These are phyloP conservation scores for Acrobasis consociella DNA, from an alignment of 2,888 invertebrate genomes.

Conservation along the genomic window DNA sequence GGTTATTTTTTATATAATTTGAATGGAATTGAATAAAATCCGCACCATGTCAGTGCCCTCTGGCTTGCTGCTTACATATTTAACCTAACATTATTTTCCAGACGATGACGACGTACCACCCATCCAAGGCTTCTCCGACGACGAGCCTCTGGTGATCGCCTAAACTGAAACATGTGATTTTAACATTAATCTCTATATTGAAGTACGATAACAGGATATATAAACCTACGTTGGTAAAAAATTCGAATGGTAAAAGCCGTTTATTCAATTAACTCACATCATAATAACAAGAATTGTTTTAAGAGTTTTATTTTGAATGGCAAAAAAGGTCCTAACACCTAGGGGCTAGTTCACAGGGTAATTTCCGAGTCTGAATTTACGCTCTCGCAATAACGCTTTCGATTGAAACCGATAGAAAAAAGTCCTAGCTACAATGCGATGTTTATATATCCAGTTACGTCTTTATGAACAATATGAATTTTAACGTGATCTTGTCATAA, in stretches of 20 bases:
- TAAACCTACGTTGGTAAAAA: neutral
- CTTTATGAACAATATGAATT: conserved; percentile 32
- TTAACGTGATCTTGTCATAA: conserved; percentile 61
- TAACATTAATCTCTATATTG: conserved; percentile 3
- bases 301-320: too few species aligned
- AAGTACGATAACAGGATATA: neutral
- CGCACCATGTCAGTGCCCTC: neutral
- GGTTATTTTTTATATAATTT: too few species aligned
- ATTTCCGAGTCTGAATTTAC: too few species aligned
- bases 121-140: conserved; percentile 95
- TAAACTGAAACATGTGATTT: conserved; percentile 72
- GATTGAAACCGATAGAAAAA: neutral
- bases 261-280: too few species aligned
- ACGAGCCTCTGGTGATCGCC: conserved; percentile 96
- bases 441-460: neutral
- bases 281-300: too few species aligned
- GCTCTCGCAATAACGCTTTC: too few species aligned
- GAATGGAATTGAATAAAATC: neutral
- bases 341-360: too few species aligned
- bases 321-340: too few species aligned
- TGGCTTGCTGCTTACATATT: neutral
- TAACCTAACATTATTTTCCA: conserved; percentile 43
- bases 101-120: conserved; percentile 94
- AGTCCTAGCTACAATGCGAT: neutral
- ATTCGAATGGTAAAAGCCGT: too few species aligned